These are phyloP conservation scores for Megalopta genalis DNA, from an alignment of 1,140 invertebrate species.

Conservation along the genomic window DNA sequence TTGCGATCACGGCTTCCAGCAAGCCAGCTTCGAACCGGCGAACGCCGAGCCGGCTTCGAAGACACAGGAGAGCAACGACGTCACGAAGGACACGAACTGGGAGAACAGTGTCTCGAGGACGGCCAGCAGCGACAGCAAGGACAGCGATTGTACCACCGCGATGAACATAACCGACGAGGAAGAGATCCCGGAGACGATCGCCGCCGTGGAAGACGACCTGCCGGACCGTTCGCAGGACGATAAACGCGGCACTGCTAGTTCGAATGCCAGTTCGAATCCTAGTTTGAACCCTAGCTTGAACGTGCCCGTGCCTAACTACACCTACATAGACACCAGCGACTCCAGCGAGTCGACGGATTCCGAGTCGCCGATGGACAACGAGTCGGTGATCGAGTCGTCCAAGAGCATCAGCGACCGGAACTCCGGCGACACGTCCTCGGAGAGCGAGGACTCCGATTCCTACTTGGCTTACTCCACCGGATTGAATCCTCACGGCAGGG, in stretches of 20 bases:
- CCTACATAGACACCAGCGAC: slow-evolving; percentile 55
- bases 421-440: slow-evolving; percentile 47
- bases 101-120: slow-evolving; percentile 16
- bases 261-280: background rate
- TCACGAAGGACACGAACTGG: background rate
- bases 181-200: slow-evolving; percentile 4
- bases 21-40: background rate
- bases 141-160: slow-evolving; percentile 42
- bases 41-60: background rate
- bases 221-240: background rate
- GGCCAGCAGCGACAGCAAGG: slow-evolving; percentile 18
- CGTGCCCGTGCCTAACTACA: slow-evolving; percentile 60
- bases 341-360: slow-evolving; percentile 60
- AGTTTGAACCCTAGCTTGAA: slow-evolving; percentile 15
- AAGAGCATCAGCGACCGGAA: slow-evolving; percentile 25
- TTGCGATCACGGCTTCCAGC: background rate
- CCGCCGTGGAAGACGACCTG: no score
- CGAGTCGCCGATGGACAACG: slow-evolving; percentile 54
- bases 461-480: slow-evolving; percentile 72
- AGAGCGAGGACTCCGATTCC: slow-evolving; percentile 69
- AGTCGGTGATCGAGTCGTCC: slow-evolving; percentile 39
- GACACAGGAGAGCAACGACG: background rate
- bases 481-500: slow-evolving; percentile 60
- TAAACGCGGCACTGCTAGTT: no score
- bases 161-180: slow-evolving; percentile 59